These are phyloP conservation scores for Calypte anna DNA, from an alignment of 2,113 vertebrate species.

Conservation along the genomic window DNA sequence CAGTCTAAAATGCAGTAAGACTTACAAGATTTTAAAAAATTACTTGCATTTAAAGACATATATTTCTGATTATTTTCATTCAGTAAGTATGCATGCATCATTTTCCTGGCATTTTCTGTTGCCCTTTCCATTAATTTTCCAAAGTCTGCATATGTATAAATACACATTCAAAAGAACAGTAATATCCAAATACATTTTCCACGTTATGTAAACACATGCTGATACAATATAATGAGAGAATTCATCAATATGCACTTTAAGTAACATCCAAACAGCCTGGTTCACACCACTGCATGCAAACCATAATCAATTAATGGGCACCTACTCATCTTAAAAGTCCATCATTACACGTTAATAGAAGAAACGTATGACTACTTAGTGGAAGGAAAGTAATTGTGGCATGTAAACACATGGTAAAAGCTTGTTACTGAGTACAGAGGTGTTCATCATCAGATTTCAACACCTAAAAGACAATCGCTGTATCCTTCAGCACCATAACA, in stretches of 20 bases:
- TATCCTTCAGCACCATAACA: not conserved
- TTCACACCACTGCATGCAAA: not conserved
- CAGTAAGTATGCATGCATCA: accelerated
- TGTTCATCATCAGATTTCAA: not conserved
- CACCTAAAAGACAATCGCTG: not conserved
- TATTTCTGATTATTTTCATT: not conserved
- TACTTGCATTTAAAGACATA: not conserved
- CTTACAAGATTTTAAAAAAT: not conserved
- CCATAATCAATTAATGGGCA: not conserved
- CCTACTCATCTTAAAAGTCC: not conserved
- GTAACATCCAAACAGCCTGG: not conserved
- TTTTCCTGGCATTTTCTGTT: not conserved
- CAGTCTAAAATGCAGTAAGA: not conserved
- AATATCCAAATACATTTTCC: not conserved
- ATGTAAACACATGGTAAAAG: not conserved
- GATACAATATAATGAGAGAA: not conserved
- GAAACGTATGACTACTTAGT: not conserved
- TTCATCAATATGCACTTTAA: not conserved
- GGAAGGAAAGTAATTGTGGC: not conserved
- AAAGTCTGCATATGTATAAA: accelerated
- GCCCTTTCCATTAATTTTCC: not conserved
- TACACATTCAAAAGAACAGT: not conserved
- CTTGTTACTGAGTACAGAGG: not conserved
- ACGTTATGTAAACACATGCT: not conserved
- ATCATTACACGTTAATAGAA: not conserved